Evolutionary conservation across 2,113 vertebrate species (phyloP).

Genomic region (Microtus montanus): DNA sequence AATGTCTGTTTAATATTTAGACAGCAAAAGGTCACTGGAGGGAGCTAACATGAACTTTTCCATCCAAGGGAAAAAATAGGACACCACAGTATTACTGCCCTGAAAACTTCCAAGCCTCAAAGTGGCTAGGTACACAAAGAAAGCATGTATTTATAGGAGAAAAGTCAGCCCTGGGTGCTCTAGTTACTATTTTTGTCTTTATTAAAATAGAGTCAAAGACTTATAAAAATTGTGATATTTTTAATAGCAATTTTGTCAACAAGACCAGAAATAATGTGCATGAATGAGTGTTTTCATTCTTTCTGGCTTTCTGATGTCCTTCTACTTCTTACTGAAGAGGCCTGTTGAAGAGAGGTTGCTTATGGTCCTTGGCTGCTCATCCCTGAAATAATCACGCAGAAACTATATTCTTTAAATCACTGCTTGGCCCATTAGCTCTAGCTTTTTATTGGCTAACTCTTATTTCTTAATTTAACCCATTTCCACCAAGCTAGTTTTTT

Average conservation of each 20-base stretch:
- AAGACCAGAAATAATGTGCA: not conserved
- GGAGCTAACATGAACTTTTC: not conserved
- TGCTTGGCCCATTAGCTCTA: no score
- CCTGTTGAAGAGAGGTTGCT: no score
- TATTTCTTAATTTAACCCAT: no score
- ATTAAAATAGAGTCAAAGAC: constrained; percentile 20
- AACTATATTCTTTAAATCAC: no score
- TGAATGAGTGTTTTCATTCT: not conserved
- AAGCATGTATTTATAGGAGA: not conserved
- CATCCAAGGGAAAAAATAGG: constrained; percentile 12
- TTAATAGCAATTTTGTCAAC: not conserved
- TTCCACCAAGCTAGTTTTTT: no score
- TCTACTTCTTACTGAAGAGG: not conserved
- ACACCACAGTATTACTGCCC: not conserved
- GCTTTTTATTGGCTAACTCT: no score
- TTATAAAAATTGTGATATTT: not conserved
- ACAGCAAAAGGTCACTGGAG: constrained; percentile 1
- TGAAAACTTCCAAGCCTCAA: not conserved
- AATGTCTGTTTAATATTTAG: constrained; percentile 52
- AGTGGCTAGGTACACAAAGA: constrained; percentile 1
- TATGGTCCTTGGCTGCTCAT: no score
- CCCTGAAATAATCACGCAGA: no score
- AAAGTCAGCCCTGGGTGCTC: not conserved
- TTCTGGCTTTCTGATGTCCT: not conserved
- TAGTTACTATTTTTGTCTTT: constrained; percentile 33